Percentiles rank a stretch among this genome's conserved stretches.
These are phyloP conservation scores for Trochalopteron elliotii DNA, from an alignment of 2,113 vertebrate genomes.

Conservation along the genomic window DNA sequence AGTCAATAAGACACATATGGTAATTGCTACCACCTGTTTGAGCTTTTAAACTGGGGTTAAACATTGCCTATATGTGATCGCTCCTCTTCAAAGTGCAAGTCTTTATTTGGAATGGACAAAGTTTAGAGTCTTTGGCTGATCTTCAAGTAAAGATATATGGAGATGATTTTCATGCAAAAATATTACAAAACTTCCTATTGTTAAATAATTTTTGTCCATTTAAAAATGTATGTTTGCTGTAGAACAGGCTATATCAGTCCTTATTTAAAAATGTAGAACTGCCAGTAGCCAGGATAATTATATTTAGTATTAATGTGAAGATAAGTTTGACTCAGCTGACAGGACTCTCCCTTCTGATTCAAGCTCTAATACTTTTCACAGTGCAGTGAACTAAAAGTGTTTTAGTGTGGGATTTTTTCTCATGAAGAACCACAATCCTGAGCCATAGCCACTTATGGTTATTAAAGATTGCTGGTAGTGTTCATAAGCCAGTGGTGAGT, in stretches of 20 bases:
- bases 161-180: neutral
- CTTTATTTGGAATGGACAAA: neutral
- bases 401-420: neutral
- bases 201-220: neutral
- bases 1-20: neutral
- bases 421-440: neutral
- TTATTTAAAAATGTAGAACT: neutral
- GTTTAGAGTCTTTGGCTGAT: neutral
- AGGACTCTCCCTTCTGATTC: neutral
- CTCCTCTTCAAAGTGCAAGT: neutral
- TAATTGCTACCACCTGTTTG: neutral
- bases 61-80: neutral
- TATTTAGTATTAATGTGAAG: neutral
- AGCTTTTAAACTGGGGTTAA: neutral
- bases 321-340: neutral
- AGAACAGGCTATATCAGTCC: neutral
- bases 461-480: neutral
- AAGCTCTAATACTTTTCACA: neutral
- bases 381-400: neutral
- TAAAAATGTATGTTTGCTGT: neutral
- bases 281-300: neutral
- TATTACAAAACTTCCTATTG: neutral
- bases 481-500: neutral
- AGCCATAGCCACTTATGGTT: rapidly evolving
- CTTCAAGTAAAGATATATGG: neutral